Percentiles rank a stretch among this genome's conserved stretches.
These are phyloP conservation scores for Ephestia elutella DNA, from an alignment of 1,140 invertebrate species.

Conservation along the genomic window DNA sequence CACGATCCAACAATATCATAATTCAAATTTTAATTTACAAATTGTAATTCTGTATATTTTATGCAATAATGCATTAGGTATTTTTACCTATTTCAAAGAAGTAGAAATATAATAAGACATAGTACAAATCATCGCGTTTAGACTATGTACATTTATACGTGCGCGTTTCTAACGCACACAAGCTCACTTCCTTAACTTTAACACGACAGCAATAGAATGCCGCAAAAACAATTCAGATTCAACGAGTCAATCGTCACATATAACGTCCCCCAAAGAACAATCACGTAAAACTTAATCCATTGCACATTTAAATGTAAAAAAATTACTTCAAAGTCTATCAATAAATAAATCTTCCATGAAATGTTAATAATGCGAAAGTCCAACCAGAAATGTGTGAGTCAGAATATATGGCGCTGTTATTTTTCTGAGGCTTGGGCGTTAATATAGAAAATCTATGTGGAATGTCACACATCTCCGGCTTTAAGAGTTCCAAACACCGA, in stretches of 20 bases:
- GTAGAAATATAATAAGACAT: constrained; percentile 8
- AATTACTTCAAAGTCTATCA: constrained; percentile 9
- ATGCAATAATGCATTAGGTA: constrained; percentile 37
- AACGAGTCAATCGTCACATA: constrained; percentile 7
- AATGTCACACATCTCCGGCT: constrained; percentile 14
- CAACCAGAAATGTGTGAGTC: background rate
- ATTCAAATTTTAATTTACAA: constrained; percentile 65
- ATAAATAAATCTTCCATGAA: constrained; percentile 18
- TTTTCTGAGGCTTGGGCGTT: background rate
- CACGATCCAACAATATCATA: constrained; percentile 64
- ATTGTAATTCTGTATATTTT: constrained; percentile 48
- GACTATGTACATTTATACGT: constrained; percentile 23
- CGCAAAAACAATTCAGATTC: constrained; percentile 9
- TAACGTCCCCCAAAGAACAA: background rate
- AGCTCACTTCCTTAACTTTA: constrained; percentile 11
- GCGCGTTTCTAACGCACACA: constrained; percentile 24
- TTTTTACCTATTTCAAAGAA: constrained; percentile 11
- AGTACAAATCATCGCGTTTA: constrained; percentile 4
- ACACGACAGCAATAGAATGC: constrained; percentile 10
- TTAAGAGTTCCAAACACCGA: background rate
- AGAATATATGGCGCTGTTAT: background rate
- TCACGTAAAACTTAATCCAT: constrained; percentile 42
- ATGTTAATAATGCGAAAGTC: constrained; percentile 6
- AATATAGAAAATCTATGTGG: constrained; percentile 3
- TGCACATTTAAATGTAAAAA: constrained; percentile 35